Evolutionary conservation across 2,888 invertebrate species (phyloP), one percentile per base, ranked within the genome.

Genomic region (Andrena flavipes): DNA sequence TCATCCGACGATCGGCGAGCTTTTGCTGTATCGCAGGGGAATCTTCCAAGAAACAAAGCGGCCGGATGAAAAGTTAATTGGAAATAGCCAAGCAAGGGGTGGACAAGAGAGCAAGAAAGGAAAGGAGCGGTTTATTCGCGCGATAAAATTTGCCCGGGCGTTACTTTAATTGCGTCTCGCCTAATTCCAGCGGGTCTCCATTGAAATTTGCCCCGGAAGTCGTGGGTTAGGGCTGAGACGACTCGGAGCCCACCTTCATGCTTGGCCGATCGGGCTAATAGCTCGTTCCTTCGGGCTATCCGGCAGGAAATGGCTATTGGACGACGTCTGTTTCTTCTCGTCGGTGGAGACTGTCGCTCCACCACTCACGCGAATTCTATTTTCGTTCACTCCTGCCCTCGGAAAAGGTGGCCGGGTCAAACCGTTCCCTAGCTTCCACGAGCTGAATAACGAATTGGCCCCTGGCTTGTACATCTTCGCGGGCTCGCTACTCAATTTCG

Each of bases 91-190:
- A 26, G 67, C 20, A 5, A 72, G 67, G 35, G 69, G 62, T 10
- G 49, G 20, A 26, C 35, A 60, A 42, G 63, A 48, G 49, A 62
- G 59, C 49, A 48, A 63, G 4, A 62, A 56, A 60, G 54, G 23
- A 26, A 51, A 51, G 60, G 70, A 30, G 74, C 23, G 56, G 75
- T 76, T 75, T 56, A 71, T 80, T 68, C 81, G 56, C 70, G 67
- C 76, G 82, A 80, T 80, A 80, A 82, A 80, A 71, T 59, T 51
- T 60, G 54, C 33, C 2, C n/a, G 26, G 76, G 67, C 67, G 77
- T 67, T 62, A 51, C 29, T 82, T 77, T 83, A 83, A 83, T 83
- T 71, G 82, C 70, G 42, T 78, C 67, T 70, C 63, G 63, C 42
- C 68, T 69, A 82, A 82, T 82, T 71, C 71, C 72, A 7, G 10